Evolutionary conservation across 2,888 invertebrate species (phyloP).

Genomic region (Scrobipalpa costella): DNA sequence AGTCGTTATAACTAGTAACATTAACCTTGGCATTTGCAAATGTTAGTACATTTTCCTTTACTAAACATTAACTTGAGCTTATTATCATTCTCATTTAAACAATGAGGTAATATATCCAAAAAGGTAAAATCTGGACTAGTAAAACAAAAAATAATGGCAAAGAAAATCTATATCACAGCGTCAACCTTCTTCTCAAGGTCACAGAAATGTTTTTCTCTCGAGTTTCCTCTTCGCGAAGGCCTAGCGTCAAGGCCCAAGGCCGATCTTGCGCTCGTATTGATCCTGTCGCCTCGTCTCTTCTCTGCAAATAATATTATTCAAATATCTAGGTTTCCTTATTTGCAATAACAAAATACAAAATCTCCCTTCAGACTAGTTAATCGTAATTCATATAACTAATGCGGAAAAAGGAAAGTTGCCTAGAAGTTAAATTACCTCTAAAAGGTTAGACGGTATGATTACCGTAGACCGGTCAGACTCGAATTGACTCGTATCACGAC

Average conservation of each 20-base stretch:
- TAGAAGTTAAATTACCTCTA: constrained; percentile 15
- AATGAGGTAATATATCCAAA: background rate
- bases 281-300: constrained; percentile 2
- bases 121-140: background rate
- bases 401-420: constrained; percentile 24
- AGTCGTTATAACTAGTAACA: constrained; percentile 10
- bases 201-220: background rate
- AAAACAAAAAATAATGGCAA: background rate
- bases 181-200: background rate
- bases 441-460: constrained; percentile 24
- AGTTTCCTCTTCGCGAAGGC: constrained; percentile 1
- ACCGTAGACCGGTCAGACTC: constrained; percentile 13
- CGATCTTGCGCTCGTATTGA: constrained; percentile 3
- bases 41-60: background rate
- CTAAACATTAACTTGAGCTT: background rate
- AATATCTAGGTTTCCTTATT: background rate
- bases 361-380: background rate
- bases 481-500: constrained; percentile 15
- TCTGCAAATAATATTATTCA: background rate
- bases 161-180: background rate
- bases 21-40: constrained; percentile 9
- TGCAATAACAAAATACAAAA: constrained; percentile 1
- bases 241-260: constrained; percentile 1
- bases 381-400: constrained; percentile 2
- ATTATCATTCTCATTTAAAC: background rate